Percentiles rank a stretch among this genome's conserved stretches.
Conservation (phyloP, 2,797 vertebrate species). For the Antennarius maculatus region DNA sequence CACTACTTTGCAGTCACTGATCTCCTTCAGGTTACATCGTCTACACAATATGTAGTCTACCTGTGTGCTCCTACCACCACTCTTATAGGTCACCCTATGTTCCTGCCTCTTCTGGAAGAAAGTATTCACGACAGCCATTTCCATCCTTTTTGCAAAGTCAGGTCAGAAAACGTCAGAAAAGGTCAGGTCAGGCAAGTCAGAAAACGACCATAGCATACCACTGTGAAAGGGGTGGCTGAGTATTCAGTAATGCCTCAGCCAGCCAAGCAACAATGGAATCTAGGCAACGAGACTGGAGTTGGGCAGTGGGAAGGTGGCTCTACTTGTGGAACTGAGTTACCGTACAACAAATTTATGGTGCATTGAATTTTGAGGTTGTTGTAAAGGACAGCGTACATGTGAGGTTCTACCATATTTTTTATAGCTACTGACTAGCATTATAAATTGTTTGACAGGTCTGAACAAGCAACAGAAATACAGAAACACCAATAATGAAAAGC, state of each 20-base stretch:
- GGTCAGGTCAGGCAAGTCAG: too few relatives aligned
- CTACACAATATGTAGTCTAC: too few relatives aligned
- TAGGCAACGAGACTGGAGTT: conserved; percentile 46
- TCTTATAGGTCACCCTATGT: too few relatives aligned
- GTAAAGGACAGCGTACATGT: background rate
- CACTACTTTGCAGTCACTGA: too few relatives aligned
- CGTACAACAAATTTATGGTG: conserved; percentile 24
- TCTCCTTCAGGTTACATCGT: too few relatives aligned
- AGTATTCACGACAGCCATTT: too few relatives aligned
- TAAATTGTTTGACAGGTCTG: background rate
- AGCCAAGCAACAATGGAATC: conserved; percentile 63
- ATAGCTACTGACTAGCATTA: background rate
- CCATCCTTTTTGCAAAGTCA: too few relatives aligned
- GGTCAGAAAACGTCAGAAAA: too few relatives aligned
- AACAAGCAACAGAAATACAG: background rate
- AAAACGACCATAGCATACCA: too few relatives aligned
- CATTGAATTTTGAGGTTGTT: conserved; percentile 8
- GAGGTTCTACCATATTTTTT: conserved; percentile 15
- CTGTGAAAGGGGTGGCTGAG: too few relatives aligned
- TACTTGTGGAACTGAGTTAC: conserved; percentile 36
- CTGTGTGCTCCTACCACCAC: too few relatives aligned
- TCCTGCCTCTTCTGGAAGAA: too few relatives aligned
- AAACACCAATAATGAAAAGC: background rate
- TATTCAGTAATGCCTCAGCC: conserved; percentile 73
- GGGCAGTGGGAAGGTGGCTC: conserved; percentile 38